Base-by-base conservation (phyloP, 2,113 vertebrate species). In the Pterocles gutturalis region DNA sequence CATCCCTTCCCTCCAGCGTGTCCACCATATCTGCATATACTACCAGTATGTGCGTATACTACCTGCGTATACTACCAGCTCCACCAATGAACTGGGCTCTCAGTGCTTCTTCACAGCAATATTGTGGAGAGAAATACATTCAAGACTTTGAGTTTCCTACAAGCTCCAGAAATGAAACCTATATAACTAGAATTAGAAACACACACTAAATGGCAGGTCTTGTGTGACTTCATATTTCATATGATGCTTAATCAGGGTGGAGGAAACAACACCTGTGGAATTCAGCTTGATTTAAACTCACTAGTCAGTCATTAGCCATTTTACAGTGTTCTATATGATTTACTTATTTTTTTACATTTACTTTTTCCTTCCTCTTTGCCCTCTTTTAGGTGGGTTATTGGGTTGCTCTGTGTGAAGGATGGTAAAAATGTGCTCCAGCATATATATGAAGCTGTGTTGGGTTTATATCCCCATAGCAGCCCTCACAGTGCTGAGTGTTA, bases 171-270 rank as follows among this genome's bases (percentile, higher is more conserved):
- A 82, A 29, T 34, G 1, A 78, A 81, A 45, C 34, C 15, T 58
- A 4, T 17, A 17, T 60, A 21, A 49, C 5, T 69, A 34, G n/a
- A 41, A 41, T 11, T 51, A 67, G 55, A 62, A 75, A 91, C 5
- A 24, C 3, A 60, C 10, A 38, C 3, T 33, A 60, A 87, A 71
- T 28, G 17, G 2, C 14, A 36, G 14, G 7, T 51, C 10, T 36
- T 31, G 5, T 34, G 22, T 21, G 7, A 41, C 28, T 57, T 73
- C 15, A 17, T 0, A 1, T 49, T 85, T 75, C 58, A 16, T 22
- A 33, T 5, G 3, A 61, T 1, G 1, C 2, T 4, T 61, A 54
- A 15, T 19, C 13, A 20, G 17, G 8, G 3, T 67, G 21, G 24
- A 82, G 13, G 5, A 49, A 78, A 36, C 0, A 71, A 4, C 1